Base-by-base conservation (phyloP, 2,888 invertebrate species). In the Tenthredo amoena region DNA sequence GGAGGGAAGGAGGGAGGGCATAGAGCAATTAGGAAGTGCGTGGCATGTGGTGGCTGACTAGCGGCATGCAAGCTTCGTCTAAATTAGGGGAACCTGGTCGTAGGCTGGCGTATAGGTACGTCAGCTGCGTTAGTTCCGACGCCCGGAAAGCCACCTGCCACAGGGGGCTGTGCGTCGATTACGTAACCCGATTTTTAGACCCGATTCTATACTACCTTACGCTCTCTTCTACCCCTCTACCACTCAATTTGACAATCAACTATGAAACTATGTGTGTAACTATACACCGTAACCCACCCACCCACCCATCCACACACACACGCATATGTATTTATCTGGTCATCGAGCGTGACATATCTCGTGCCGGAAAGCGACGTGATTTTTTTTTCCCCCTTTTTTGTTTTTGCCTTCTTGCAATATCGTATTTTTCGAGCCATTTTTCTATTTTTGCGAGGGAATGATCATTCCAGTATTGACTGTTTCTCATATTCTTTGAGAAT, bases 61-160 rank as follows among this genome's bases (percentile, higher is more conserved):
- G 40, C 72, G 72, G 72, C 72, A 43, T 74, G 72, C 72, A 50
- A 50, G 47, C 77, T 55, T 50, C 50, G 50, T 77, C 55, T 77
- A 50, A 77, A 77, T 77, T 77, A 77, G 55, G 77, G 77, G 77
- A 55, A 74, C 74, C 74, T 43, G 31, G 50, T 47, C 62, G 26
- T 62, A 12, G 9, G n/a, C 55, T 55, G 43, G 50, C 31, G 34
- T 50, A 47, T 43, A 21, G 10, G 7, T 31, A 34, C 62, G 81
- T 81, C 81, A 81, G 81, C 81, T 81, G 81, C 62, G 50, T 37
- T 37, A 9, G 71, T 77, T 77, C 77, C 31, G 50, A 50, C 50
- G 55, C 34, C 77, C 77, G 50, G 77, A 77, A 50, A 83, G 31
- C 68, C 83, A 83, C 83, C 83, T 83, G 83, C 83, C 83, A 40